Evolutionary conservation across 2,113 vertebrate genomes (phyloP).

Genomic region (Procavia capensis): DNA sequence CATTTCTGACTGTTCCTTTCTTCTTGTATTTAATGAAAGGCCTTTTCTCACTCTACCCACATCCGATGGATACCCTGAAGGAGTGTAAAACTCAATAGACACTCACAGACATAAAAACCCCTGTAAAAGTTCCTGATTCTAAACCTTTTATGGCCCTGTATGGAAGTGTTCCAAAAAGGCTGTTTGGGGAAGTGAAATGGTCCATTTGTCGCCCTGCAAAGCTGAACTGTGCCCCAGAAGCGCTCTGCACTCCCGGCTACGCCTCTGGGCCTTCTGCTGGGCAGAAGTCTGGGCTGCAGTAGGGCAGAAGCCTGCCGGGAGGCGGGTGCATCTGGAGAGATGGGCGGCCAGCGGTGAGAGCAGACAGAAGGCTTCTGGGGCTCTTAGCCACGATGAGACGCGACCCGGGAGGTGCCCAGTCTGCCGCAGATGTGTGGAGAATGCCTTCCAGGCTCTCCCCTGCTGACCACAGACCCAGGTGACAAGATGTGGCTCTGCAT

Average conservation of each 20-base stretch:
- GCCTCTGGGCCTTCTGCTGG: background rate
- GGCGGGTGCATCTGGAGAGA: no score
- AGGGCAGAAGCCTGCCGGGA: background rate
- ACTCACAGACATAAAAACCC: slow-evolving; percentile 29
- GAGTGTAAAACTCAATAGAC: slow-evolving; percentile 59
- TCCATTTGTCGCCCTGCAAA: slow-evolving; percentile 62
- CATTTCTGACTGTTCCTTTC: background rate
- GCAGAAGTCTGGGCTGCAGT: background rate
- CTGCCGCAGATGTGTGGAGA: accelerated
- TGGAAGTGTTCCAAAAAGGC: slow-evolving; percentile 58
- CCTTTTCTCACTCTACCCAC: background rate
- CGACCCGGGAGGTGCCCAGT: accelerated
- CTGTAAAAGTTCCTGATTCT: slow-evolving; percentile 59
- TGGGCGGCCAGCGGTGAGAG: accelerated
- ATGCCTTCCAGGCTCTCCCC: background rate
- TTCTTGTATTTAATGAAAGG: slow-evolving; percentile 26
- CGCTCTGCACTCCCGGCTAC: no score
- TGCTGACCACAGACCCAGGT: background rate
- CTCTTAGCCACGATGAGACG: background rate
- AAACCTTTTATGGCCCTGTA: background rate
- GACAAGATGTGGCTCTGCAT: background rate
- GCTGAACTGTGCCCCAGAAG: background rate
- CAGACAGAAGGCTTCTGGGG: background rate
- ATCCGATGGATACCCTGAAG: slow-evolving; percentile 27
- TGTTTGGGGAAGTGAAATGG: slow-evolving; percentile 62